phyloP scores from a whole-genome alignment of 2,888 invertebrate species.

The Tetheella fluctuosa region DNA sequence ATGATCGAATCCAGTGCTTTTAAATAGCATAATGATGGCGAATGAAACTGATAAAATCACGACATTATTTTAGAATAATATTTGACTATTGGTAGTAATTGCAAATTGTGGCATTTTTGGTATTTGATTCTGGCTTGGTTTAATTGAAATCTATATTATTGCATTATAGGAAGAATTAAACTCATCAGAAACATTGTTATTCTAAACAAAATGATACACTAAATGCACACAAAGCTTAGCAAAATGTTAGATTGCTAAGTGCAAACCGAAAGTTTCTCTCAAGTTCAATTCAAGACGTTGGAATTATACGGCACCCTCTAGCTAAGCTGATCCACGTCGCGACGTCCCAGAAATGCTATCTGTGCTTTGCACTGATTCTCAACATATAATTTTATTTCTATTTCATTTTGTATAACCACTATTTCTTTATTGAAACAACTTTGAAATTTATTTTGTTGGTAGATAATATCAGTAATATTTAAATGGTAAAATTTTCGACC shows the following conservation, averaged over 20 bases:
- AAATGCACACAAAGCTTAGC: conserved; percentile 19
- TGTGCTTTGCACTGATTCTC: conserved; percentile 11
- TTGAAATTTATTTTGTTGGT: background rate
- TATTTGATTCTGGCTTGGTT: no score
- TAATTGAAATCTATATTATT: no score
- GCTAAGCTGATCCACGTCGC: conserved; percentile 7
- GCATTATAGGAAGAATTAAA: no score
- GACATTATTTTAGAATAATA: no score
- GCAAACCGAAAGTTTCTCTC: background rate
- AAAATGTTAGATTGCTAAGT: background rate
- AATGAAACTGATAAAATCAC: no score
- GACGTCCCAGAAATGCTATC: conserved; percentile 11
- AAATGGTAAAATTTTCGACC: no score
- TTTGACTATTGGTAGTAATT: no score
- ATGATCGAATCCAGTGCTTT: no score
- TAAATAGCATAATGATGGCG: no score
- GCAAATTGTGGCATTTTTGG: no score
- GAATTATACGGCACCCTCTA: conserved; percentile 3
- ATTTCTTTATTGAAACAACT: background rate
- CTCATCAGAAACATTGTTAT: no score
- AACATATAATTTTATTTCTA: conserved; percentile 6
- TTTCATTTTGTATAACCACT: background rate
- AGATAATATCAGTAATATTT: background rate
- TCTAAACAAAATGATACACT: no score
- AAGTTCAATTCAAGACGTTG: conserved; percentile 6